Conservation (phyloP, 2,113 vertebrate species). For the Crotalus horridus region DNA sequence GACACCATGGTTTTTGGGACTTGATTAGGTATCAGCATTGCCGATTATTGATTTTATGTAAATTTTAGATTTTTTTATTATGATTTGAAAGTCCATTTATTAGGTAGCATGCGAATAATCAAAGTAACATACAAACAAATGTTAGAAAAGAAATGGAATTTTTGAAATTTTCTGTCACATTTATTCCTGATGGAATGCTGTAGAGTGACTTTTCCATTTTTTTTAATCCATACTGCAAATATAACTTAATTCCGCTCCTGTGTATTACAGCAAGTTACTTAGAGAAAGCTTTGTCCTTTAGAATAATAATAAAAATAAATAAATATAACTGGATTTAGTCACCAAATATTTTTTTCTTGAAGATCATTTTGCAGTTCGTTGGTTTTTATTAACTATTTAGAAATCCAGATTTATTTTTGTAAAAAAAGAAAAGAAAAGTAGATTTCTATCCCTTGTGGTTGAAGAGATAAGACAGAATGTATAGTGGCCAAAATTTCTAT, state of each 20-base stretch:
- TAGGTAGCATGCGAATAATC: background rate
- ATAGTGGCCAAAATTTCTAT: slow-evolving; percentile 16
- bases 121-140: background rate
- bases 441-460: slow-evolving; percentile 1
- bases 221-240: background rate
- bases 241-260: background rate
- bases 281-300: background rate
- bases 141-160: too few species aligned
- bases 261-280: background rate
- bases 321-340: background rate
- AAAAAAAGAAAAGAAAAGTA: background rate
- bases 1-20: background rate
- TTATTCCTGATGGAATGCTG: background rate
- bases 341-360: background rate
- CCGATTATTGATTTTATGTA: background rate
- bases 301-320: background rate
- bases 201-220: background rate
- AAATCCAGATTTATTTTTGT: background rate
- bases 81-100: background rate
- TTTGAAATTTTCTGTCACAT: background rate
- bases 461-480: slow-evolving; percentile 8
- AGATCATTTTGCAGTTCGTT: background rate
- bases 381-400: background rate
- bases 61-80: background rate
- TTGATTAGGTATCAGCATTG: background rate